Evolutionary conservation across 2,797 vertebrate genomes (phyloP), one percentile per base, ranked within the genome.

Genomic region (Lemur catta): DNA sequence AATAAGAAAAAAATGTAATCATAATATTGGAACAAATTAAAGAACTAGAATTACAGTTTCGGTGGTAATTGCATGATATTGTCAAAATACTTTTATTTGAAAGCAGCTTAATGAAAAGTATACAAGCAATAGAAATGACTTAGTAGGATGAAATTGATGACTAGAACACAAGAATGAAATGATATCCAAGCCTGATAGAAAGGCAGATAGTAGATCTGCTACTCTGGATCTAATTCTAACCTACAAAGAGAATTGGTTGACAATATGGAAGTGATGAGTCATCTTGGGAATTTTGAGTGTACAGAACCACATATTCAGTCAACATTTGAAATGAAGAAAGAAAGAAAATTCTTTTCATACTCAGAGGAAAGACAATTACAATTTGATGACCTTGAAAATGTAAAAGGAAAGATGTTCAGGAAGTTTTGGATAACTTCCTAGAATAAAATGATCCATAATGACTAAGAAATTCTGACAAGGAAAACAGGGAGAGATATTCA

Each of bases 71-170:
- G 9, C 14, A 57, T 95, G 38, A 88, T 92, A 88, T 75, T 41
- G 15, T 76, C 82, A 95, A 89, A 96, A 95, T 84, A 87, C 35
- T 92, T 93, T 91, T 92, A 85, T 84, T 84, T 93, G 80, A 94
- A 93, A 84, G n/a, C 71, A 86, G 33, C 6, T 50, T 94, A 86
- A 50, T 95, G 89, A 96, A 46, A 93, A 93, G 15, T 80, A 9
- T 72, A 41, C 1, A 84, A 50, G 26, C 48, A 46, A 94, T 89
- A 76, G 50, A 71, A 75, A 93, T 65, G 72, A 24, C 76, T 69
- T 89, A 35, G n/a, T 33, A 14, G 38, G 46, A 52, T 75, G 46
- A 80, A 41, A 67, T 84, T 93, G 57, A 94, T 57, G 48, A 81
- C 61, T 92, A n/a, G 33, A 81, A 67, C 26, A 75, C 55, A 75